phyloP scores from a whole-genome alignment of 2,888 invertebrate genomes.

The Lissonota sp. region DNA sequence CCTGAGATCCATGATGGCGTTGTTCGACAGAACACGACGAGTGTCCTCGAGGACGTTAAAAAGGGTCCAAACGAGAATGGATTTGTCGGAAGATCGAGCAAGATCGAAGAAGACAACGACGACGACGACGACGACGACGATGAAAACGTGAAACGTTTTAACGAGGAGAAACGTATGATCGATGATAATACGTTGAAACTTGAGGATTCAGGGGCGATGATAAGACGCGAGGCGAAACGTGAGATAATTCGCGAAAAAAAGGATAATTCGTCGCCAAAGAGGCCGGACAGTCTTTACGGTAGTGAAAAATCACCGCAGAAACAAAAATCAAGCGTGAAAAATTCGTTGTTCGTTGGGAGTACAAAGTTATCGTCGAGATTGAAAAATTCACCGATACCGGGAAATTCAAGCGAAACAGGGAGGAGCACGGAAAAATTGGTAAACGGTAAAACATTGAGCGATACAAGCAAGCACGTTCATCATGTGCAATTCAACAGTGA shows the following conservation, averaged over 20 bases:
- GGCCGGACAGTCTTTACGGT: slow-evolving; percentile 72
- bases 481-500: slow-evolving; percentile 81
- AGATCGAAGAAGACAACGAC: neutral
- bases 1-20: neutral
- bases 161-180: slow-evolving; percentile 41
- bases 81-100: neutral
- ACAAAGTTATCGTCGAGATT: slow-evolving; percentile 65
- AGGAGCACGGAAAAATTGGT: slow-evolving; percentile 74
- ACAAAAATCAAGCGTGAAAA: slow-evolving; percentile 68
- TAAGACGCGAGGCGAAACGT: slow-evolving; percentile 75
- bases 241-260: slow-evolving; percentile 30
- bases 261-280: slow-evolving; percentile 65
- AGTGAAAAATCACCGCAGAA: slow-evolving; percentile 69
- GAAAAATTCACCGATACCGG: slow-evolving; percentile 48
- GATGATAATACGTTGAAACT: slow-evolving; percentile 32
- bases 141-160: slow-evolving; percentile 28
- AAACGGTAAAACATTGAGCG: slow-evolving; percentile 73
- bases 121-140: slow-evolving; percentile 39
- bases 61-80: too few species aligned
- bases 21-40: neutral
- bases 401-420: slow-evolving; percentile 45
- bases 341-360: slow-evolving; percentile 63
- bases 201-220: slow-evolving; percentile 63
- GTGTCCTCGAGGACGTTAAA: slow-evolving; percentile 3
- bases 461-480: slow-evolving; percentile 73